These are phyloP conservation scores for Coregonus ussuriensis DNA, from an alignment of 2,797 vertebrate species.

Conservation along the genomic window DNA sequence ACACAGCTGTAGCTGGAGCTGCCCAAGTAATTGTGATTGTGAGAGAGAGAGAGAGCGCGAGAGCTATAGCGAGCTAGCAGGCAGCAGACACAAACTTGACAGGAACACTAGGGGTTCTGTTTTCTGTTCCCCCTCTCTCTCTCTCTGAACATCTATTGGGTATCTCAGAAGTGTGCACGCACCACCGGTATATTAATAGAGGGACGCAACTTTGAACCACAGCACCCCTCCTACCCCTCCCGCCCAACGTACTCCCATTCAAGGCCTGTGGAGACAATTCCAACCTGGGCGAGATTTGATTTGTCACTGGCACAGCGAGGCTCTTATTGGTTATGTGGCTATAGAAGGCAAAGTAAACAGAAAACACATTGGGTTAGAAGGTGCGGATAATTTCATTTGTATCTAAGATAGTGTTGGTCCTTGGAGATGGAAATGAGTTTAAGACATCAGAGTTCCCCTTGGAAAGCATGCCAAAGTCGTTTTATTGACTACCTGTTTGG, in stretches of 20 bases:
- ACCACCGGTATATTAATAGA: constrained; percentile 73
- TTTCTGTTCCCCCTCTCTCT: constrained; percentile 7
- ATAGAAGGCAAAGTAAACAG: constrained; percentile 52
- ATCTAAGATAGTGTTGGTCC: constrained; percentile 53
- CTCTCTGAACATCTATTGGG: constrained; percentile 46
- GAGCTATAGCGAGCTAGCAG: constrained; percentile 34
- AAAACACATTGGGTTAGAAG: constrained; percentile 51
- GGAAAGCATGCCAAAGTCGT: constrained; percentile 3
- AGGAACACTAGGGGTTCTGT: constrained; percentile 73
- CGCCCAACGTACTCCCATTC: background rate
- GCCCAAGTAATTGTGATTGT: constrained; percentile 61
- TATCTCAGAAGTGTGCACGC: constrained; percentile 43
- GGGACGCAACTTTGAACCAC: constrained; percentile 66
- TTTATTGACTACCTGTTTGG: background rate
- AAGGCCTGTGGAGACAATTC: constrained; percentile 54
- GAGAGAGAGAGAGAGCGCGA: background rate
- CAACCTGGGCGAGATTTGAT: constrained; percentile 66
- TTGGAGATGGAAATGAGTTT: constrained; percentile 49
- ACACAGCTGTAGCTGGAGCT: constrained; percentile 36
- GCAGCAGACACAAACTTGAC: constrained; percentile 65
- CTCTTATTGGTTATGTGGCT: constrained; percentile 48
- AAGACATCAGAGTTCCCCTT: constrained; percentile 31
- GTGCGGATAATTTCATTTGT: constrained; percentile 71
- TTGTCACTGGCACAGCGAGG: constrained; percentile 32
- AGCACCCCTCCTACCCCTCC: constrained; percentile 8